Evolutionary conservation across 2,888 invertebrate genomes (phyloP).

Genomic region (Drosophila infuscata): DNA sequence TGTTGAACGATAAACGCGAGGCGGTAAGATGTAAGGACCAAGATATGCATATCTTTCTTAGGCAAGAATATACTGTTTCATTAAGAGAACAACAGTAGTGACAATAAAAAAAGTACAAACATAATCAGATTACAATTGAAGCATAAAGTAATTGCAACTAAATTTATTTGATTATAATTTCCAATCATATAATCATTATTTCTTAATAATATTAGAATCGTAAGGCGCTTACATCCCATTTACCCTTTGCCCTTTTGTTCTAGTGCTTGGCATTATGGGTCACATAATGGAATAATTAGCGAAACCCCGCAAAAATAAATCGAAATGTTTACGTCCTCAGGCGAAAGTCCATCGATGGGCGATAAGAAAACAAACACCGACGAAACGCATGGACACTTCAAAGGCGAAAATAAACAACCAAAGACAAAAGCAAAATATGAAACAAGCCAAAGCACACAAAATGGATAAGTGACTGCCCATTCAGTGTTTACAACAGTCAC

Average conservation of each 20-base stretch:
- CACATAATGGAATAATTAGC: constrained; percentile 20
- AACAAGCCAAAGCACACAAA: constrained; percentile 22
- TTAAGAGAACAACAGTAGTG: not conserved
- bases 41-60: constrained; percentile 8
- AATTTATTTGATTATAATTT: not conserved
- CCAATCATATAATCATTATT: not conserved
- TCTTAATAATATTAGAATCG: not conserved
- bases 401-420: constrained; percentile 21
- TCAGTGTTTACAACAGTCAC: constrained; percentile 5
- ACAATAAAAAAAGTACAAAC: not conserved
- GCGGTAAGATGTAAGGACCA: constrained; percentile 5
- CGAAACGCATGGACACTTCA: constrained; percentile 29
- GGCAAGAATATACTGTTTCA: not conserved
- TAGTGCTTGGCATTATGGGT: constrained; percentile 5
- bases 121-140: not conserved
- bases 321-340: constrained; percentile 35
- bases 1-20: constrained; percentile 51
- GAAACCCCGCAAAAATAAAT: constrained; percentile 46
- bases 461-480: constrained; percentile 23
- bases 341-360: constrained; percentile 27
- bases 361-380: constrained; percentile 37
- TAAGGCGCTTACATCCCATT: not conserved
- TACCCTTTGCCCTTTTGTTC: not conserved
- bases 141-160: not conserved
- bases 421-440: constrained; percentile 31